Evolutionary conservation across 2,888 invertebrate genomes (phyloP).

Genomic region (Acanthosepion esculentum): DNA sequence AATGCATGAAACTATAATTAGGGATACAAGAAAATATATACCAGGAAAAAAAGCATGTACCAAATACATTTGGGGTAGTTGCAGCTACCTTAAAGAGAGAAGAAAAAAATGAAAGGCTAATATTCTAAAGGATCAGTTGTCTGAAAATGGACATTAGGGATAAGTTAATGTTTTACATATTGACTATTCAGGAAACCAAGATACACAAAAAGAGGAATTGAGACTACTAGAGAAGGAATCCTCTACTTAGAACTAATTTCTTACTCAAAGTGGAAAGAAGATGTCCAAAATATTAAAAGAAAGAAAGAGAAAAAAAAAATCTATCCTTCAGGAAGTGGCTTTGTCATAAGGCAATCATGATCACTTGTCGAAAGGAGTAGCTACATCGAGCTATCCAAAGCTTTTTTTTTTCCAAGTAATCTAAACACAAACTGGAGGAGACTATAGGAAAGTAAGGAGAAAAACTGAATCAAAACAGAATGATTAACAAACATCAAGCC

Average conservation of each 20-base stretch:
- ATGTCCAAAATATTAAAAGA: background rate
- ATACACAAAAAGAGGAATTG: background rate
- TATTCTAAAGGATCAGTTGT: no score
- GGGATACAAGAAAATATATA: background rate
- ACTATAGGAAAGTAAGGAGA: background rate
- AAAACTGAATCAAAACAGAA: background rate
- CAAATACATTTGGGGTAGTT: no score
- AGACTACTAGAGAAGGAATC: background rate
- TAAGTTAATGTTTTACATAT: background rate
- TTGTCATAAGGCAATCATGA: background rate
- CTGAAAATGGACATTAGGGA: no score
- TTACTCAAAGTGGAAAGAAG: background rate
- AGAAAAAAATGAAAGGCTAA: no score
- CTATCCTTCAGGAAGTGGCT: conserved; percentile 15
- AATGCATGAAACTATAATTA: background rate
- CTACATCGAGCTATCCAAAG: background rate
- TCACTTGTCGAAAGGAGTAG: conserved; percentile 33
- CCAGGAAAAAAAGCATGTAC: no score
- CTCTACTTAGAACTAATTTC: background rate
- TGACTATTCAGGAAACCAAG: background rate
- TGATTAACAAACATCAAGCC: background rate
- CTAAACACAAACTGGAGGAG: conserved; percentile 9
- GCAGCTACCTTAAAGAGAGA: no score
- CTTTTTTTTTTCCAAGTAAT: background rate
- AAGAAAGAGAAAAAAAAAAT: background rate